Conservation (phyloP, 64 coral and sea anemone genomes). For the Pocillopora damicornis region DNA sequence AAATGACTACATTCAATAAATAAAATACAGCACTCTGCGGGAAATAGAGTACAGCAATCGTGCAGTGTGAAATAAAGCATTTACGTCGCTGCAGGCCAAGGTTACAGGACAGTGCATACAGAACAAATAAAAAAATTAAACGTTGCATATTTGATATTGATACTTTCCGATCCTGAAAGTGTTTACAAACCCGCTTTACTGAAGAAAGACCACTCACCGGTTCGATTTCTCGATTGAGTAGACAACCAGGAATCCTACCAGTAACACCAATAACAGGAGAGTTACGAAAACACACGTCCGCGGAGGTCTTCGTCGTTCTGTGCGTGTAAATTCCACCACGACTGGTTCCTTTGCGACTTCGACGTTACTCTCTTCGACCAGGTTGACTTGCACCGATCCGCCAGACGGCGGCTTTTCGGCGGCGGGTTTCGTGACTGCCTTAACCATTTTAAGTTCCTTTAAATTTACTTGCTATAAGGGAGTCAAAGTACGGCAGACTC, state of each 20-base stretch:
- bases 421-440: conserved; percentile 35
- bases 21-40: background rate
- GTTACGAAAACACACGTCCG: conserved; percentile 42
- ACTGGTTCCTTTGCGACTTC: conserved; percentile 11
- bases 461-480: background rate
- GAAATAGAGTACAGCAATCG: background rate
- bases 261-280: conserved; percentile 40
- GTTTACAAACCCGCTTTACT: conserved; percentile 4
- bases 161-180: background rate
- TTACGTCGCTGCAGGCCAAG: too few relatives aligned
- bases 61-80: too few relatives aligned
- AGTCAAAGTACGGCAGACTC: background rate
- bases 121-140: too few relatives aligned
- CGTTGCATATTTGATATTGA: background rate
- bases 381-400: conserved; percentile 28
- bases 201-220: conserved; percentile 34
- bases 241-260: conserved; percentile 60
- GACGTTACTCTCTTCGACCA: conserved; percentile 11
- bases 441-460: conserved; percentile 42
- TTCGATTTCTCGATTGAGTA: conserved; percentile 49
- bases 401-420: conserved; percentile 23
- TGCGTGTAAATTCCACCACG: conserved; percentile 24
- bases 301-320: conserved; percentile 28
- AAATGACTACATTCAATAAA: background rate
- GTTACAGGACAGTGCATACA: too few relatives aligned